phyloP scores from a whole-genome alignment of 2,113 vertebrate genomes.

The Motacilla tschutschensis region DNA sequence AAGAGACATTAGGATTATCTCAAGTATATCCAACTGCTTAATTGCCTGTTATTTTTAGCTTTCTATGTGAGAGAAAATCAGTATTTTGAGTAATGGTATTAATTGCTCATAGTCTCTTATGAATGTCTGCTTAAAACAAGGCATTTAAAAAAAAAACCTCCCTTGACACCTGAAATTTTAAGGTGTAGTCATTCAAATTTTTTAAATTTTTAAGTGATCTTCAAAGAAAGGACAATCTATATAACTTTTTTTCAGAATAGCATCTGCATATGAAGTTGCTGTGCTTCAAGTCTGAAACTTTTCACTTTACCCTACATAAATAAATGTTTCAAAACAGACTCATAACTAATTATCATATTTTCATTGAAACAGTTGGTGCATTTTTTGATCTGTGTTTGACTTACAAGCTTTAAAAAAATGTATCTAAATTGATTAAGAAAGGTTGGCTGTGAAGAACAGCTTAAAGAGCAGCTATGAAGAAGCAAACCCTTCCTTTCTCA shows the following conservation, averaged over 20 bases:
- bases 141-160: accelerated
- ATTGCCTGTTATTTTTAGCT: constrained; percentile 16
- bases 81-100: not conserved
- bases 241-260: not conserved
- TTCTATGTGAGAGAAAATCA: not conserved
- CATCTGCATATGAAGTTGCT: not conserved
- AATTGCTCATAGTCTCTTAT: not conserved
- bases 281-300: not conserved
- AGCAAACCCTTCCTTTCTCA: not conserved
- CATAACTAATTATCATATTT: not conserved
- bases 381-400: not conserved
- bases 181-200: not conserved
- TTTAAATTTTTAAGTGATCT: not conserved
- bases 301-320: not conserved
- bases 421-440: not conserved
- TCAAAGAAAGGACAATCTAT: not conserved
- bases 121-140: not conserved
- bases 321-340: not conserved
- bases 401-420: not conserved
- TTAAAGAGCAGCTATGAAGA: not conserved
- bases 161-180: not conserved
- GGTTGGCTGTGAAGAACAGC: not conserved
- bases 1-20: not conserved
- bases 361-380: not conserved
- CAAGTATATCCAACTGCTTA: not conserved